These are phyloP conservation scores for Emydocephalus ijimae DNA, from an alignment of 2,113 vertebrate genomes.

Conservation along the genomic window DNA sequence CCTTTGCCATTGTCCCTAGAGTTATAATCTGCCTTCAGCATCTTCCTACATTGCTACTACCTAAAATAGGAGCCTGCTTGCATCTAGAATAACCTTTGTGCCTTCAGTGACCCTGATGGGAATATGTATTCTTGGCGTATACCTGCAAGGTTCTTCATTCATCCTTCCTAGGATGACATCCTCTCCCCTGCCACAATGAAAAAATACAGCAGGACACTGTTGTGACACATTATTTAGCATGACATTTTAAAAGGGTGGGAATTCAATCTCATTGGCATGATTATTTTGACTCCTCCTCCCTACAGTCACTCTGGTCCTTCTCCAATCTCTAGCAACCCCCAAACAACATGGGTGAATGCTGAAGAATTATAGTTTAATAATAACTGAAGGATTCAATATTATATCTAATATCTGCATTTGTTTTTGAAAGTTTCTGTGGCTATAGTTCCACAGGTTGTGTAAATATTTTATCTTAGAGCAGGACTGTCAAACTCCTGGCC, in stretches of 20 bases:
- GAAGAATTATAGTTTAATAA: not conserved
- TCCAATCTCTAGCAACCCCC: not conserved
- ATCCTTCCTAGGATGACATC: not conserved
- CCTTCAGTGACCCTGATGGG: not conserved
- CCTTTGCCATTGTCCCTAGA: not conserved
- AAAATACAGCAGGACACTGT: not conserved
- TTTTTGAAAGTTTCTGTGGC: not conserved
- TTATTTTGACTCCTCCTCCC: not conserved
- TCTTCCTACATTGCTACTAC: not conserved
- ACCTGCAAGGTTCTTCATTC: not conserved
- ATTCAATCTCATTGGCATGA: not conserved
- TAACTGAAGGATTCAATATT: not conserved
- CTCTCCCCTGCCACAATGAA: not conserved
- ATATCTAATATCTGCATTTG: not conserved
- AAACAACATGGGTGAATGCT: not conserved
- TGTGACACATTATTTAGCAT: not conserved
- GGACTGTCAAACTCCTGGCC: too few species aligned
- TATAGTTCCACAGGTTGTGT: not conserved
- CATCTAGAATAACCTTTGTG: not conserved
- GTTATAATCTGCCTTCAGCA: not conserved
- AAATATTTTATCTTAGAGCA: not conserved
- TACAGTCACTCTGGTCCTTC: not conserved
- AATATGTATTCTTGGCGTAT: not conserved
- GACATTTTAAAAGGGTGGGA: not conserved
- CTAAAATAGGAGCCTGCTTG: not conserved